These are phyloP conservation scores for Falcaria lacertinaria DNA, from an alignment of 2,888 invertebrate species.

Conservation along the genomic window DNA sequence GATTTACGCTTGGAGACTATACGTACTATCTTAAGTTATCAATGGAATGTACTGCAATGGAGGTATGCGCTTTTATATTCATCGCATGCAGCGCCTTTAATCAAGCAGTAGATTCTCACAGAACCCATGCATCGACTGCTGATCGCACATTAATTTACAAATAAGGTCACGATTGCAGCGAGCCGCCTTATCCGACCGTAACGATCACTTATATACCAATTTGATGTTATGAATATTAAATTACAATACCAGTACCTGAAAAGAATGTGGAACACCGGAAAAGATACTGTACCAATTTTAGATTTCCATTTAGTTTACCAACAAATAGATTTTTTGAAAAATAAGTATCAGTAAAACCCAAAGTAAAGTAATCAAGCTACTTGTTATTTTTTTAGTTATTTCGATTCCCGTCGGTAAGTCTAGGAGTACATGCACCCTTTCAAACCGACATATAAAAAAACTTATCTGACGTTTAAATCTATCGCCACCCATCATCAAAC, in stretches of 20 bases:
- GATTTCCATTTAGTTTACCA: no score
- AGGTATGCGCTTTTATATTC: constrained; percentile 35
- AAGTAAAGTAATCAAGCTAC: no score
- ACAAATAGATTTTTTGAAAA: no score
- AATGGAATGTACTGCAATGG: constrained; percentile 8
- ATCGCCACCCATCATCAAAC: constrained; percentile 36
- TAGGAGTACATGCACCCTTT: no score
- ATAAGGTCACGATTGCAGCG: constrained; percentile 32
- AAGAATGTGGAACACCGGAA: background rate
- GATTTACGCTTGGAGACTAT: no score
- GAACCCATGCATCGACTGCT: constrained; percentile 40
- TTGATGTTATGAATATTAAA: constrained; percentile 2
- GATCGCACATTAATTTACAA: constrained; percentile 54
- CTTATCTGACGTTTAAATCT: constrained; percentile 31
- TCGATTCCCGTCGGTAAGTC: no score
- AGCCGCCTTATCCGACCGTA: constrained; percentile 22
- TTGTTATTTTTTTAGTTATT: no score
- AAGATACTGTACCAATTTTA: no score
- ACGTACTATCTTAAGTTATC: no score
- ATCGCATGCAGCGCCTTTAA: constrained; percentile 37
- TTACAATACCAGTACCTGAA: background rate
- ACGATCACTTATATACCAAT: constrained; percentile 11
- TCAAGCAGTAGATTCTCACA: constrained; percentile 56
- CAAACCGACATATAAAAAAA: constrained; percentile 22
- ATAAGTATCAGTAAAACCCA: no score